Evolutionary conservation across 2,797 vertebrate species (phyloP).

Genomic region (Dendrocincla fuliginosa): DNA sequence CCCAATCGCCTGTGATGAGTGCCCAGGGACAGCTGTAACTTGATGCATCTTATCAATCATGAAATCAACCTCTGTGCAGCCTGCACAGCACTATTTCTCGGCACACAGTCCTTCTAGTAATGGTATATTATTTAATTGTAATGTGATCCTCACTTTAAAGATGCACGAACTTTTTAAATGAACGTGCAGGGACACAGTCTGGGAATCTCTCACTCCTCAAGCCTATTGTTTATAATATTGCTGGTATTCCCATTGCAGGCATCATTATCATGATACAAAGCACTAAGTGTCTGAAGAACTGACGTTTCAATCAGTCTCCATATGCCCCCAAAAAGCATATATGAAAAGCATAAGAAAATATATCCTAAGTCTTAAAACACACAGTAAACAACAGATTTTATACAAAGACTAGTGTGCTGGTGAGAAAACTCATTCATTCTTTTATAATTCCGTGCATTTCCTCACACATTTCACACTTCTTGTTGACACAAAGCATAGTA

Average conservation of each 20-base stretch:
- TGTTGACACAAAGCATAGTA: constrained; percentile 17
- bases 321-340: not conserved
- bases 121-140: not conserved
- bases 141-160: not conserved
- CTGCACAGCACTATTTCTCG: not conserved
- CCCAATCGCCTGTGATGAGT: not conserved
- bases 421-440: not conserved
- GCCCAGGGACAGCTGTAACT: not conserved
- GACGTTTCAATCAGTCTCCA: not conserved
- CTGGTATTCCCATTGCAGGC: not conserved
- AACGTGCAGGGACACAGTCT: not conserved
- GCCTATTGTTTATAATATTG: not conserved
- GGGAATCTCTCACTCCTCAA: not conserved
- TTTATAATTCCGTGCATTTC: not conserved
- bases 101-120: not conserved
- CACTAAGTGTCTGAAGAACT: not conserved
- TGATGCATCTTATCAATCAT: not conserved
- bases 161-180: not conserved
- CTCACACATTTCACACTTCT: not conserved
- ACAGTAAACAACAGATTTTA: constrained; percentile 11
- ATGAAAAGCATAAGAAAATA: not conserved
- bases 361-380: not conserved
- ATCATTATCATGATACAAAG: not conserved
- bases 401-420: not conserved
- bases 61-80: not conserved